phyloP scores from a whole-genome alignment of 2,797 vertebrate genomes.

The Argya squamiceps region DNA sequence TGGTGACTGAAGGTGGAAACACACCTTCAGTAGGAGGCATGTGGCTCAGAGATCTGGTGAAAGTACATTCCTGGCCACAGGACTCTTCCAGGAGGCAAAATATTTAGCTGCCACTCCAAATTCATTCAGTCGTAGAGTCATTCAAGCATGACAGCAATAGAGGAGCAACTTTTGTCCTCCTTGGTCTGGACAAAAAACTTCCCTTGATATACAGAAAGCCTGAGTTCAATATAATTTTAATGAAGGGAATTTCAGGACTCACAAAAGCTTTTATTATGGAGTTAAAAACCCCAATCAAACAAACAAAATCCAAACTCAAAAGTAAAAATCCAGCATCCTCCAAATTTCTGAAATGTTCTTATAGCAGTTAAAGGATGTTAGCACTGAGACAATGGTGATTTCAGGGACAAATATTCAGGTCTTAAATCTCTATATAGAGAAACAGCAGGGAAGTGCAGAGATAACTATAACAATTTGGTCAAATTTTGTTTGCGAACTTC shows the following conservation, averaged over 20 bases:
- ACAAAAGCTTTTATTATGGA: not conserved
- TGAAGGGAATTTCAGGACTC: not conserved
- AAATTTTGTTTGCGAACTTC: not conserved
- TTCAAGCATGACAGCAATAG: not conserved
- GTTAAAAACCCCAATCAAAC: not conserved
- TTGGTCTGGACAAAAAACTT: not conserved
- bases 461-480: not conserved
- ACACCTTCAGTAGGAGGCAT: not conserved
- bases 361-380: not conserved
- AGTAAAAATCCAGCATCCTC: not conserved
- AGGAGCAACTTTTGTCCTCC: not conserved
- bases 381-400: not conserved
- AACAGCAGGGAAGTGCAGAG: not conserved
- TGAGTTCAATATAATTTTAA: not conserved
- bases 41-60: not conserved
- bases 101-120: not conserved
- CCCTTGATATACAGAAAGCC: not conserved
- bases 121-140: not conserved
- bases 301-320: not conserved
- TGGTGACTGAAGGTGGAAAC: not conserved
- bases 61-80: not conserved
- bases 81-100: not conserved
- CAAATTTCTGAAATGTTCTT: not conserved
- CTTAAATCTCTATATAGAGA: not conserved
- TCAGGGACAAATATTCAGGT: not conserved